Evolutionary conservation across 1,140 invertebrate genomes (phyloP).

Genomic region (Trialeurodes vaporariorum): DNA sequence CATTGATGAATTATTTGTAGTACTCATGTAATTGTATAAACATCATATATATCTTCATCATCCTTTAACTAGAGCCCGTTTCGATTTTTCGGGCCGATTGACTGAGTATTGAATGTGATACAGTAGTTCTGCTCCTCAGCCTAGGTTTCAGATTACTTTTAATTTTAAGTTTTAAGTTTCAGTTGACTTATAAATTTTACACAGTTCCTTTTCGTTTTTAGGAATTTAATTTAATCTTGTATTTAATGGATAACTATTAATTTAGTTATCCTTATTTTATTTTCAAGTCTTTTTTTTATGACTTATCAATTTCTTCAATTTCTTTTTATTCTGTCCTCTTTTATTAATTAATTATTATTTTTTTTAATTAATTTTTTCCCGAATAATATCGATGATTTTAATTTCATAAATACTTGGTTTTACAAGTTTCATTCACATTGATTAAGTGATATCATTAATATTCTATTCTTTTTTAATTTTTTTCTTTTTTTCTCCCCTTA

Average conservation of each 20-base stretch:
- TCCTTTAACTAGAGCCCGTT: too few relatives aligned
- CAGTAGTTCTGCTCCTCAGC: background rate
- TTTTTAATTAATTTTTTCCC: too few relatives aligned
- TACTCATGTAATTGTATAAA: too few relatives aligned
- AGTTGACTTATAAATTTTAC: background rate
- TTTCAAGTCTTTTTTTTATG: background rate
- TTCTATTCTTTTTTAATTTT: too few relatives aligned
- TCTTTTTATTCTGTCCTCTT: background rate
- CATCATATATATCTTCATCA: too few relatives aligned
- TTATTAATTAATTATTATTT: background rate
- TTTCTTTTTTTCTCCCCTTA: too few relatives aligned
- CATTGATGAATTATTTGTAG: too few relatives aligned
- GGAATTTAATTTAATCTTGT: background rate
- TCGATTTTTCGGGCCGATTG: background rate
- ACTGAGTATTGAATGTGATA: background rate
- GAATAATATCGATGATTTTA: background rate
- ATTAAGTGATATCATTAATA: too few relatives aligned
- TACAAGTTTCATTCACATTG: too few relatives aligned
- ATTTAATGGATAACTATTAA: too few relatives aligned
- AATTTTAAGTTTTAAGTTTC: background rate
- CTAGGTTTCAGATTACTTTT: background rate
- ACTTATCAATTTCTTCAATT: too few relatives aligned
- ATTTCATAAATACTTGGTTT: background rate
- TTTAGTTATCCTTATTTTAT: too few relatives aligned
- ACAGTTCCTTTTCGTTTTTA: background rate